Evolutionary conservation across 2,888 invertebrate genomes (phyloP), one percentile per base, ranked within the genome.

Genomic region (Tridacna gigas): DNA sequence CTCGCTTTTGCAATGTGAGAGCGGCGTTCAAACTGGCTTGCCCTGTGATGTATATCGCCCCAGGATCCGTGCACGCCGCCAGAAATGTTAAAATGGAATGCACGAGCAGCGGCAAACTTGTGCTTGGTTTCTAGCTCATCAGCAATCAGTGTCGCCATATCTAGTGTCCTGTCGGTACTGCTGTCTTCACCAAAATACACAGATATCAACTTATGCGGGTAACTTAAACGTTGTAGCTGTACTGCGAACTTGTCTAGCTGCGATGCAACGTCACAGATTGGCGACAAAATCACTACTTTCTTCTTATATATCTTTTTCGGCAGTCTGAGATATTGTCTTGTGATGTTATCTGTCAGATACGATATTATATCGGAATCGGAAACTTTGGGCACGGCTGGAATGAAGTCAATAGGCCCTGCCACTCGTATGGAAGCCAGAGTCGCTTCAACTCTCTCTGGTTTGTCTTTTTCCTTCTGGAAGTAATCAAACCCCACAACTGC

Each of bases 141-240:
- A 7, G 89, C 90, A 7, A 90, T 74, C 0, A 79, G 60, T 51
- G 88, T 81, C 0, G 93, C 93, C 65, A 88, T 77, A 18, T 88
- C 79, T 5, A 90, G 83, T 0, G 93, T 94, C 22, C 85, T 74
- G 69, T 94, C 94, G 7, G 77, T 75, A 79, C 94, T 94, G 51
- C 93, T 90, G 78, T 94, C 94, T 82, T 94, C 94, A 4, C 93
- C 93, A 25, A 94, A 90, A 22, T 89, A 91, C 0, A 94, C 77
- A 0, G 93, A 92, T 13, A 94, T 89, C 71, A 91, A 88, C 0
- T 86, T 61, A 79, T 93, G 93, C 0, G 94, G 93, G 69, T 94
- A 94, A 20, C 87, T 89, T 9, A 94, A 79, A 0, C 90, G 88
- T 47, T 86, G 88, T 15, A 94, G 78, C 15, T 91, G 82, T 48